phyloP scores from a whole-genome alignment of 2,888 invertebrate species.

The Exephanes ischioxanthus region DNA sequence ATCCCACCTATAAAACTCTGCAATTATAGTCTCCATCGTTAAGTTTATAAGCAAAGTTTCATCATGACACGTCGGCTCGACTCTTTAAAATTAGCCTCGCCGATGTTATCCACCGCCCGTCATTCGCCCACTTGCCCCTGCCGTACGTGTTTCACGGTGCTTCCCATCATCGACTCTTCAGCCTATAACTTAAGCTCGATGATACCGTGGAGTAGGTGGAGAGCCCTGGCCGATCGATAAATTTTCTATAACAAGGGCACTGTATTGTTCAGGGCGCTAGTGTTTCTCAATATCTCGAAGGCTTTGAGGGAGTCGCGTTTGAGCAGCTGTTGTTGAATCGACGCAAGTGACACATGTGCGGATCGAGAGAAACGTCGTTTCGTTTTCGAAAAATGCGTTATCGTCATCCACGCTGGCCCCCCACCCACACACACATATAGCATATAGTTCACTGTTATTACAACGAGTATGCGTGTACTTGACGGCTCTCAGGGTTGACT shows the following conservation, averaged over 20 bases:
- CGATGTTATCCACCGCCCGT: background rate
- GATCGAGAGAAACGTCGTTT: slow-evolving; percentile 4
- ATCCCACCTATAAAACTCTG: too few species aligned
- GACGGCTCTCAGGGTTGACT: background rate
- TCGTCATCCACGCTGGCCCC: slow-evolving; percentile 6
- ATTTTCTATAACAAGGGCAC: slow-evolving; percentile 3
- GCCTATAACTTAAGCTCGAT: background rate
- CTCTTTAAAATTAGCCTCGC: background rate
- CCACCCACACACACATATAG: slow-evolving; percentile 1
- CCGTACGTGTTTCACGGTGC: background rate
- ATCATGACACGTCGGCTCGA: too few species aligned
- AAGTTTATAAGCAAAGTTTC: too few species aligned
- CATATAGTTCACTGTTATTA: slow-evolving; percentile 29
- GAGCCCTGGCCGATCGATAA: background rate
- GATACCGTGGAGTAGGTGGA: background rate
- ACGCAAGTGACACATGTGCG: background rate
- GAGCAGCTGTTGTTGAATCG: background rate
- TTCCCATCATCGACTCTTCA: background rate
- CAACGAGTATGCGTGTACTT: slow-evolving; percentile 20
- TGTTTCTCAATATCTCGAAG: slow-evolving; percentile 4
- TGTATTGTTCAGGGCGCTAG: too few species aligned
- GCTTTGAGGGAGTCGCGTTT: background rate
- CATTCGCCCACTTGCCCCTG: background rate
- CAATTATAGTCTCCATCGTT: too few species aligned
- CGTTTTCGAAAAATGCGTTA: slow-evolving; percentile 54